These are phyloP conservation scores for Amblyteles armatorius DNA, from an alignment of 2,888 invertebrate genomes.

Conservation along the genomic window DNA sequence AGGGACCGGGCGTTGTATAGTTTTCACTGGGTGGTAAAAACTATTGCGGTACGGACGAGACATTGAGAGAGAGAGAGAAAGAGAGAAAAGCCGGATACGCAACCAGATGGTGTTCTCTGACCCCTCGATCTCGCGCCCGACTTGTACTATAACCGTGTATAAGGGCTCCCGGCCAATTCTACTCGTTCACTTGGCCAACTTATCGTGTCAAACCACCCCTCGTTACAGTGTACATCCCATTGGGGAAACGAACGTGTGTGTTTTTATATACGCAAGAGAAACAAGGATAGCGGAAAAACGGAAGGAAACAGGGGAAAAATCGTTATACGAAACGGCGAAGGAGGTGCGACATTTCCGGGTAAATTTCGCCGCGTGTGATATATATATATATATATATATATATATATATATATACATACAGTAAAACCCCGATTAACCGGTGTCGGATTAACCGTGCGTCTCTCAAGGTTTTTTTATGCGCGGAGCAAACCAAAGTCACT, in stretches of 20 bases:
- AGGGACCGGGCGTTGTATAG: constrained; percentile 46
- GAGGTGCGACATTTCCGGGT: constrained; percentile 56
- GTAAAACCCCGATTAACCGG: no score
- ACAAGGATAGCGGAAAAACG: constrained; percentile 40
- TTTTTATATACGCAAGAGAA: constrained; percentile 4
- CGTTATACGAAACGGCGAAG: constrained; percentile 55
- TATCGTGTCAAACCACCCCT: constrained; percentile 66
- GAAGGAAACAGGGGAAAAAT: constrained; percentile 61
- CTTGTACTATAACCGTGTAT: constrained; percentile 44
- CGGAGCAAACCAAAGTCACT: no score
- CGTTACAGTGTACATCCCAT: constrained; percentile 54
- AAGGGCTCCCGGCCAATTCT: constrained; percentile 58
- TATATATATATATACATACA: no score
- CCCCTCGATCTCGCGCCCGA: constrained; percentile 49
- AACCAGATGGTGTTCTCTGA: constrained; percentile 64
- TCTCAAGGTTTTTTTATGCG: no score
- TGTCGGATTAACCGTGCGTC: no score
- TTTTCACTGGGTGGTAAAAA: constrained; percentile 46
- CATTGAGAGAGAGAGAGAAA: background rate
- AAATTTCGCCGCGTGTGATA: constrained; percentile 46
- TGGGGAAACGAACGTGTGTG: background rate
- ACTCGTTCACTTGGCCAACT: constrained; percentile 57
- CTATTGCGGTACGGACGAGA: constrained; percentile 39
- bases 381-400: no score
- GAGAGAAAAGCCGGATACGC: constrained; percentile 60